Conservation (phyloP, 2,113 vertebrate genomes). For the Anolis sagrei region DNA sequence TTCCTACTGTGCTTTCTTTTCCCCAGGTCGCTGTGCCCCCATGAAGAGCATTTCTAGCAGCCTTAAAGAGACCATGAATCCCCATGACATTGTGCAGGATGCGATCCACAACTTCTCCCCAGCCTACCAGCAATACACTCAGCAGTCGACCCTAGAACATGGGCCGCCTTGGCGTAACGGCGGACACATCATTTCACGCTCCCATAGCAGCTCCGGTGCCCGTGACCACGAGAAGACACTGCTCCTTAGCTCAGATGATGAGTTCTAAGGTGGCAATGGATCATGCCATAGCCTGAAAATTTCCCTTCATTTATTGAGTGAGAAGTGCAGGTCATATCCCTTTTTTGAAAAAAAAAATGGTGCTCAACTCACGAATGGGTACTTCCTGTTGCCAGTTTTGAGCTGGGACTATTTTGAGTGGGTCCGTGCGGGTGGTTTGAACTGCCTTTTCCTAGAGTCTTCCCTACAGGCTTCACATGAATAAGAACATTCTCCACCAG, state of each 20-base stretch:
- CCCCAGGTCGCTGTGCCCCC: conserved; percentile 89
- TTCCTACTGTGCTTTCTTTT: neutral
- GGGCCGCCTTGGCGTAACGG: conserved; percentile 77
- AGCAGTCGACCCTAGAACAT: conserved; percentile 91
- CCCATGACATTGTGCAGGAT: conserved; percentile 93
- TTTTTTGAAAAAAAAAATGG: conserved; percentile 27
- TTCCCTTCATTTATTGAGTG: conserved; percentile 74
- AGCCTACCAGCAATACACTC: conserved; percentile 97
- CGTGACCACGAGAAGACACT: conserved; percentile 93
- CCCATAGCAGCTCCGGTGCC: conserved; percentile 85
- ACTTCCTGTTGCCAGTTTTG: conserved; percentile 39
- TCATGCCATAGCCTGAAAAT: neutral
- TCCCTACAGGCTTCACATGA: neutral
- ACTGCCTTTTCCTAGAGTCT: conserved; percentile 39
- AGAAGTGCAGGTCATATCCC: conserved; percentile 68
- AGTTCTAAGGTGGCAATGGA: conserved; percentile 81
- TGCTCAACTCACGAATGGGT: conserved; percentile 55
- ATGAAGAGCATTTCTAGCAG: conserved; percentile 99
- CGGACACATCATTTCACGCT: conserved; percentile 81
- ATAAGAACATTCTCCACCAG: neutral
- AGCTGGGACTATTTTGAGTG: conserved; percentile 38
- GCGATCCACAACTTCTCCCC: conserved; percentile 98
- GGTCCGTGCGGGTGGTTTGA: conserved; percentile 36
- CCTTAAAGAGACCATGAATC: conserved; percentile 97
- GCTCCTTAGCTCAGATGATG: conserved; percentile 93